Base-by-base conservation (phyloP, 2,797 vertebrate species). In the Odontamblyopus lacepedii region DNA sequence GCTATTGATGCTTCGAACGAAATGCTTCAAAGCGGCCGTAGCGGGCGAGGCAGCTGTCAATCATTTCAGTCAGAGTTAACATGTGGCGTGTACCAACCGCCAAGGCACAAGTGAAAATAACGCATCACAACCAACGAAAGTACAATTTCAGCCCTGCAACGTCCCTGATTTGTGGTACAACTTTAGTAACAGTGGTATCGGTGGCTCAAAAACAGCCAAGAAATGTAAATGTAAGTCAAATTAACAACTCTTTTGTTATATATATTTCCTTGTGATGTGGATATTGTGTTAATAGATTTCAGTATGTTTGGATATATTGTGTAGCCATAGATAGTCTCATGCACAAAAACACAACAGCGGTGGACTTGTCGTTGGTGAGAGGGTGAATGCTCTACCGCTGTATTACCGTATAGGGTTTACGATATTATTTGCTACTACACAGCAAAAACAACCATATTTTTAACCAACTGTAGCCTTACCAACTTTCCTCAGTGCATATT, bases 1-100 rank as follows among this genome's bases (percentile, higher is more conserved):
- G 19, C 44, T 50, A 29, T 30, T 30, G 64, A 66, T 48, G 64
- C 44, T 51, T 66, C 53, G 63, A 65, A 65, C 18, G 62, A 51
- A 50, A 19, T 30, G 7, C 44, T 66, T 51, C 64, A 30, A 51
- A 66, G 64, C 64, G n/a, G 16, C 19, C 26, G 13, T 26, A 50
- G 63, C 63, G 51, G 15, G 26, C 23, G 29, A 66, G 26, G 9
- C 26, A 66, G 44, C 44, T 66, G 64, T 66, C 64, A 51, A 11
- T 66, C 64, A 66, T 13, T 18, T 1, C n/a, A 64, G 63, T 23
- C 38, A 44, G 1, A 38, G 61, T 63, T 19, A 63, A 41, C 63
- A 64, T 53, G 63, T 27, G 64, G 26, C 29, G 15, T 51, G 53
- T n/a, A 13, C n/a, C 41, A 26, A 48, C 63, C 8, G 5, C 12